Evolutionary conservation across 2,113 vertebrate genomes (phyloP).

Genomic region (Cyrtonyx montezumae): DNA sequence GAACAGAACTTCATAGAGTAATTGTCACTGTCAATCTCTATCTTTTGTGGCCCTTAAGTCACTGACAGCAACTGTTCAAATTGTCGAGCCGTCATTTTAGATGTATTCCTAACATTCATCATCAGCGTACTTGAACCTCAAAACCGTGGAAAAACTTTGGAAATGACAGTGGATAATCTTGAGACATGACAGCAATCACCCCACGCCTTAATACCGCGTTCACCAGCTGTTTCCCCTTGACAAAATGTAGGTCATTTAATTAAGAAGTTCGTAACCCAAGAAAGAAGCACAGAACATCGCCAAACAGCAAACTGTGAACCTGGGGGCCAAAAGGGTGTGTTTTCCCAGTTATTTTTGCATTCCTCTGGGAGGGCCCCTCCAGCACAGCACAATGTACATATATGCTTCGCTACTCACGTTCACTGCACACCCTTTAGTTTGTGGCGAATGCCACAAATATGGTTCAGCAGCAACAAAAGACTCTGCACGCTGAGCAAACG

Average conservation of each 20-base stretch:
- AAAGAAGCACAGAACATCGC: background rate
- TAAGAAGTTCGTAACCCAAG: background rate
- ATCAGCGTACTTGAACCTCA: background rate
- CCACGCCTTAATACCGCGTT: background rate
- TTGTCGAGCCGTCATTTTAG: accelerated
- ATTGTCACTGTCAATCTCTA: accelerated
- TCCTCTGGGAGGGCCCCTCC: background rate
- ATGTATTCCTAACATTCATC: background rate
- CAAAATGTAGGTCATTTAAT: background rate
- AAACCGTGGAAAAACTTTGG: background rate
- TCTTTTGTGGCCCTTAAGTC: background rate
- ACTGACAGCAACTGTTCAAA: background rate
- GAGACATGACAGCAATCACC: background rate
- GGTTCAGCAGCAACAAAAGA: background rate
- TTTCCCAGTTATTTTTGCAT: background rate
- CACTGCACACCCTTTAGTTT: background rate
- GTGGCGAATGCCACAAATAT: accelerated
- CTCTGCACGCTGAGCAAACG: background rate
- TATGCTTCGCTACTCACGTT: background rate
- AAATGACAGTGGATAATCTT: background rate
- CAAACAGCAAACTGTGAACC: background rate
- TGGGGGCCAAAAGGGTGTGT: background rate
- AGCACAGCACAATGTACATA: accelerated
- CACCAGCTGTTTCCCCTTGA: background rate
- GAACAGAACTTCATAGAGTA: background rate